Evolutionary conservation across 2,113 vertebrate genomes (phyloP), one percentile per base, ranked within the genome.

Genomic region (Turdus rufiventris): DNA sequence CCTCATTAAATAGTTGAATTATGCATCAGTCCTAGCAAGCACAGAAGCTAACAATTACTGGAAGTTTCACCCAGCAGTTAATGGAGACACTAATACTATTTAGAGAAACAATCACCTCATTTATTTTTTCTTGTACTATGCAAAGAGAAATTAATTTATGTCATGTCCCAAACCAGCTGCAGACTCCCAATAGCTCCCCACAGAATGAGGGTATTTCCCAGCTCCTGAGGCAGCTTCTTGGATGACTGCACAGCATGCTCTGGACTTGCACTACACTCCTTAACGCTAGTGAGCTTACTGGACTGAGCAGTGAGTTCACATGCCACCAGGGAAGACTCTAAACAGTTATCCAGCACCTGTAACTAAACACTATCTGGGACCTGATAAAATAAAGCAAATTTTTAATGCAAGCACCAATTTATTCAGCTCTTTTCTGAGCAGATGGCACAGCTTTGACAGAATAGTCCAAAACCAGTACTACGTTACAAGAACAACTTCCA

Each of bases 11-110:
- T 61, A 76, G 60, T 85, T 65, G 58, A 91, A 77, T 89, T 93
- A 76, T 67, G 51, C 73, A 94, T 65, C 66, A 92, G 71, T 58
- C 56, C 63, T 70, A 66, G 54, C 60, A 79, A 94, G 71, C 47
- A 62, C 29, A 88, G 66, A 88, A 85, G 34, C 60, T 88, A 92
- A 94, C 92, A 94, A 95, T 95, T 93, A 85, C 88, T 90, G 85
- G 74, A 96, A 96, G 77, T 85, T 96, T 94, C 80, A 81, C 81
- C 67, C 73, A 91, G 83, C 12, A 2, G 67, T 91, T 92, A 95
- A 87, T 80, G 78, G 92, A 92, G 60, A 90, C 31, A 93, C 8
- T 76, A 92, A 75, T 66, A 89, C 42, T 84, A 80, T 93, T 93
- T 78, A 8, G 12, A 93, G 72, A 94, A 93, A 94, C 79, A 83